Percentiles rank a stretch among this genome's conserved stretches.
These are phyloP conservation scores for Pseudomyrmex sp. DNA, from an alignment of 1,140 invertebrate species.

Conservation along the genomic window DNA sequence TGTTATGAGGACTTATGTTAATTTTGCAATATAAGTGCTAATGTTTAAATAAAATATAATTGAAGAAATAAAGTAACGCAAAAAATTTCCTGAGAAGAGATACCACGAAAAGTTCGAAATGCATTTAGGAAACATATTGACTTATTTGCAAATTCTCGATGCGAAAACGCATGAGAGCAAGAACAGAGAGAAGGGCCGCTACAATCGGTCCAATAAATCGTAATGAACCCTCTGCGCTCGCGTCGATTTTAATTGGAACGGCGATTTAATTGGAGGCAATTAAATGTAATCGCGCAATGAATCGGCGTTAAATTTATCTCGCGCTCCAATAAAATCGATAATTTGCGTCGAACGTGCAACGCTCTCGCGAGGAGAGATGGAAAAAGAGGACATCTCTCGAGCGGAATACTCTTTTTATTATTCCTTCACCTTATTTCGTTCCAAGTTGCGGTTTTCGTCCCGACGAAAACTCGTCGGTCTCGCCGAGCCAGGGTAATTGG, in stretches of 20 bases:
- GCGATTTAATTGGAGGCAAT: conserved; percentile 74
- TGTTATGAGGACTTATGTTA: background rate
- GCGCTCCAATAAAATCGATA: conserved; percentile 62
- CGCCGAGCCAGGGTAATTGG: conserved; percentile 39
- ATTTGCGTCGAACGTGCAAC: conserved; percentile 50
- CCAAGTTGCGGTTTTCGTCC: conserved; percentile 1
- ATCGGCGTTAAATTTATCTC: conserved; percentile 69
- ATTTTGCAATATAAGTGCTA: background rate
- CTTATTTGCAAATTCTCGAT: conserved; percentile 18
- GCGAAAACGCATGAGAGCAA: conserved; percentile 11
- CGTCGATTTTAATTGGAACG: conserved; percentile 72
- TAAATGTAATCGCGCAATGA: conserved; percentile 73
- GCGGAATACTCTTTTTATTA: conserved; percentile 18
- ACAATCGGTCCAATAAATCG: conserved; percentile 55
- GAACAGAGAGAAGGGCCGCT: conserved; percentile 35
- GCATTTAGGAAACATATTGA: background rate
- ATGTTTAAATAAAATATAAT: conserved; percentile 2
- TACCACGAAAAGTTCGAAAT: background rate
- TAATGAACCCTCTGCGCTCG: conserved; percentile 54
- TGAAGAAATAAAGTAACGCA: background rate
- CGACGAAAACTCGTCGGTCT: conserved; percentile 48
- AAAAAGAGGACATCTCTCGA: conserved; percentile 2
- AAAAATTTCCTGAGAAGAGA: background rate
- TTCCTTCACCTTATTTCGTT: conserved; percentile 38
- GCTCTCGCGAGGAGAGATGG: conserved; percentile 2